Evolutionary conservation across 1,140 invertebrate genomes (phyloP), one percentile per base, ranked within the genome.

Genomic region (Babylonia areolata): DNA sequence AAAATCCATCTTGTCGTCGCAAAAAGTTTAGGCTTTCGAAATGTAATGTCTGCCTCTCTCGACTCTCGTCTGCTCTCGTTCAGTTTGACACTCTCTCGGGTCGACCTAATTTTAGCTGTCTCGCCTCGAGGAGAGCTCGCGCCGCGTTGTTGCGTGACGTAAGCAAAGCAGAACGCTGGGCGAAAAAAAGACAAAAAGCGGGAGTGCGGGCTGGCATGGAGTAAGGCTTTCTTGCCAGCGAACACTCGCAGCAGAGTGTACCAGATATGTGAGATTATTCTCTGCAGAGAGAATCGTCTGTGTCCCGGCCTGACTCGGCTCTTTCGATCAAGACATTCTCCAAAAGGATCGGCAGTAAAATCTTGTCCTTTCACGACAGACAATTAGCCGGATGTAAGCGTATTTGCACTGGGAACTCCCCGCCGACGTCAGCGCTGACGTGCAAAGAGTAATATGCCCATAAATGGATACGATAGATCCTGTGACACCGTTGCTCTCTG

Each of bases 81-180:
- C 79, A 17, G 64, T 73, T 84, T 84, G 82, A 73, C 82, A 84
- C 58, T 84, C 69, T 69, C 15, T 33, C 54, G 75, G 82, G 64
- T 35, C 82, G 82, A 84, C 82, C 82, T 84, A 84, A 84, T 84
- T 84, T 73, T 73, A 73, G 64, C 82, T 46, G 82, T 84, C 82
- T 84, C 82, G 69, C 64, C 58, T 73, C 64, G 82, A 37, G 69
- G 64, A 71, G 82, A 84, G 82, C 82, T 73, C 64, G 82, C 82
- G 69, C 82, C 20, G 82, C 82, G 82, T 84, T 84, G 82, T 84
- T 69, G 20, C 37, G 82, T 84, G 82, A 84, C 82, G 82, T 84
- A 84, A 84, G 82, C 82, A 73, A 73, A 77, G 37, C 75, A 39
- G 35, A 28, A 31, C 75, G 75, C 75, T 40, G 9, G 3, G 39